Base-by-base conservation (phyloP, 2,888 invertebrate genomes). In the Candidula unifasciata region DNA sequence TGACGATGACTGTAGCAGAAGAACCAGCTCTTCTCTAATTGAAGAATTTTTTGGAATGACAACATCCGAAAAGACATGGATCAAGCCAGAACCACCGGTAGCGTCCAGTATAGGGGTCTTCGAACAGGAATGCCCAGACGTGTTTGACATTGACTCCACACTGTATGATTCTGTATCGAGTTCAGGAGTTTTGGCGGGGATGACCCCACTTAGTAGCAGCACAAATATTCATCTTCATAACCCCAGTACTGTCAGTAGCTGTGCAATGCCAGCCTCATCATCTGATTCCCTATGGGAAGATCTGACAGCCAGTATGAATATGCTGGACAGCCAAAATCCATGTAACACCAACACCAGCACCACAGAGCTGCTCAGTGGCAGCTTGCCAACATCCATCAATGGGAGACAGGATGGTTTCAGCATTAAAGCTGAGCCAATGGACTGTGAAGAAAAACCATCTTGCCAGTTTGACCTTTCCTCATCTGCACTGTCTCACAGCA, bases 201-300 rank as follows among this genome's bases (percentile, higher is more conserved):
- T 74, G 18, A 54, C 54, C 5, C 57, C 84, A 27, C 37, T 76
- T 35, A n/a, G 27, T 21, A n/a, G 33, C 57, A 52, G 52, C 33
- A 21, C 24, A 13, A 33, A 16, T 18, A 60, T 74, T 0, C 16
- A 13, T 24, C 77, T 13, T 60, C 76, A 18, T 71, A 64, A 30
- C 21, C 3, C 8, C 3, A 77, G 44, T 68, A n/a, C 64, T 57
- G 73, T 30, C 85, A 77, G 79, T 77, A 84, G 76, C 77, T 69
- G 37, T 52, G 82, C 60, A 69, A 85, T 33, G 71, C 83, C 35
- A 79, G 84, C 78, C 85, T 86, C 52, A 18, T 85, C 89, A 21
- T 87, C 89, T 1, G 89, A 89, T 81, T 91, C 91, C 1, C 81
- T 92, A 82, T 92, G 92, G 92, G 92, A 92, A 68, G 91, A 91